A percentile compares a stretch with the other conserved stretches of the same genome.
Conservation (phyloP, 2,113 vertebrate genomes). For the Clinocottus analis region DNA sequence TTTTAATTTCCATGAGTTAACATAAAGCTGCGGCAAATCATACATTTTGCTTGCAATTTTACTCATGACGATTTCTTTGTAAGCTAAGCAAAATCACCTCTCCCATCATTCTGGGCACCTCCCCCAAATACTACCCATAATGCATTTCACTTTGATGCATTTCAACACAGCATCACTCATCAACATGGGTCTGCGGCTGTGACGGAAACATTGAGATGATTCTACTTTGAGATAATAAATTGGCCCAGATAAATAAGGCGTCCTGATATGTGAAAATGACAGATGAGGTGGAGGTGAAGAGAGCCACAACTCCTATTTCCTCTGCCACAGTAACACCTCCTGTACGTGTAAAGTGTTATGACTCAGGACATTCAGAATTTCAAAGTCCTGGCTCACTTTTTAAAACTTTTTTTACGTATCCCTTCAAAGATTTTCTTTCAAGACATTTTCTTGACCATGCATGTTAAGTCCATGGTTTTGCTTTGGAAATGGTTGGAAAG, state of each 20-base stretch:
- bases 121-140: background rate
- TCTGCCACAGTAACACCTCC: background rate
- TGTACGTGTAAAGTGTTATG: background rate
- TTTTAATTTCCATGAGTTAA: conserved; percentile 23
- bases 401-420: background rate
- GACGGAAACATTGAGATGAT: background rate
- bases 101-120: conserved; percentile 8
- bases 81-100: conserved; percentile 37
- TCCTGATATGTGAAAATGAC: conserved; percentile 4
- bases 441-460: background rate
- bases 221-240: background rate
- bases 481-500: conserved; percentile 6
- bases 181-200: conserved; percentile 8
- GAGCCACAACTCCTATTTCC: background rate
- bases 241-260: background rate
- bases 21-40: background rate
- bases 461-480: background rate
- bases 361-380: background rate
- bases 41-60: conserved; percentile 6
- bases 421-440: background rate
- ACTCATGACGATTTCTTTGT: background rate
- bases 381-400: background rate
- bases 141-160: conserved; percentile 1
- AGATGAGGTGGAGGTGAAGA: conserved; percentile 23
- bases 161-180: conserved; percentile 22